Evolutionary conservation across 1,140 invertebrate genomes (phyloP), one percentile per base, ranked within the genome.

Genomic region (Drosophila mayri): DNA sequence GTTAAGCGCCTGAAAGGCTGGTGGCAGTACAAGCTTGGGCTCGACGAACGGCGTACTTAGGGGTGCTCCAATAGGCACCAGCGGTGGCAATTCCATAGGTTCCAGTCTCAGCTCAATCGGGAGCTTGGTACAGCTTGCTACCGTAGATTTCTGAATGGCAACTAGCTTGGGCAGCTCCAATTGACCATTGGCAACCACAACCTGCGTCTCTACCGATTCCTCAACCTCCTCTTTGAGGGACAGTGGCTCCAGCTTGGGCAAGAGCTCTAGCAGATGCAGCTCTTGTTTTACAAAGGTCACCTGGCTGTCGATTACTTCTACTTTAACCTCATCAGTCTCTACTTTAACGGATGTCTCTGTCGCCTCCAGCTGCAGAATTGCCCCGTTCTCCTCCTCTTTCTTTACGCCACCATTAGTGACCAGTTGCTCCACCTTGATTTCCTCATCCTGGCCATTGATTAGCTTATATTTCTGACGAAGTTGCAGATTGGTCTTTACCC

Each of bases 401-500:
- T 63, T 59, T 2, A 72, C 18, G 14, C 20, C 43, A 4, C 68
- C 52, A 49, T 71, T 72, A 5, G 52, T 47, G 2, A 18, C 16
- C 12, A 32, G 20, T 12, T 44, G 32, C 16, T 77, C 64, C 6
- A 61, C 44, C 32, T 67, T 76, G 11, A 59, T 38, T 14, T 76
- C 80, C 25, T 78, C 70, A 7, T 50, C 59, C 25, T 43, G 64
- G 10, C 59, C 62, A 49, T 70, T 83, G 22, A 32, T 37, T 4
- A 60, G n/a, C 30, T 59, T 72, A 9, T 66, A 81, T 47, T 90
- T 90, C 9, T 88, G 84, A 6, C 88, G 80, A 20, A 92, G 37
- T 25, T 91, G 79, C 46, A 92, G 60, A 59, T 92, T 92, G 0
- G 91, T 92, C 60, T 91, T 92, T 22, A 92, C 80, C 8, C 82